phyloP scores from a whole-genome alignment of 2,797 vertebrate species.

The Hoplostethus atlanticus region DNA sequence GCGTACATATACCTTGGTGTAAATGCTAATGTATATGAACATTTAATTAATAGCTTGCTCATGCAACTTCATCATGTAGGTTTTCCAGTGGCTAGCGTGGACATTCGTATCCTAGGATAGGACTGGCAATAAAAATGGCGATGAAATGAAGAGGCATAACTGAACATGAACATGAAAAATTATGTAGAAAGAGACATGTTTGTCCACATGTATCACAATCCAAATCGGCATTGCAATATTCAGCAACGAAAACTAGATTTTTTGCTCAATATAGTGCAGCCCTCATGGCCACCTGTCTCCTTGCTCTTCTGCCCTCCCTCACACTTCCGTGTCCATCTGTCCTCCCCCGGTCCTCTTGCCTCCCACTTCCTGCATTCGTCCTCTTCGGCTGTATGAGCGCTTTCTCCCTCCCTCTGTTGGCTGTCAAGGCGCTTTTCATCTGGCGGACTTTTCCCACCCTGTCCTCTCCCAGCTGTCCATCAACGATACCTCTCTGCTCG shows the following conservation, averaged over 20 bases:
- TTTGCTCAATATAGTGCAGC: background rate
- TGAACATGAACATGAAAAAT: too few relatives aligned
- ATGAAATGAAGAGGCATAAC: too few relatives aligned
- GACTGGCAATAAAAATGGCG: too few relatives aligned
- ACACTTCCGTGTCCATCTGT: background rate
- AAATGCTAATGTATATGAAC: slow-evolving; percentile 26
- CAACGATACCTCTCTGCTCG: slow-evolving; percentile 62
- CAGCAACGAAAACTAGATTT: background rate
- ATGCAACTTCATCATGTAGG: background rate
- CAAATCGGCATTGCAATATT: too few relatives aligned
- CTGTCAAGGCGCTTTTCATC: slow-evolving; percentile 60
- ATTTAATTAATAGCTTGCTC: slow-evolving; percentile 26
- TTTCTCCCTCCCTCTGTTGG: slow-evolving; percentile 41
- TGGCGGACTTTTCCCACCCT: slow-evolving; percentile 44
- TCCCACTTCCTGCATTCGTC: slow-evolving; percentile 19
- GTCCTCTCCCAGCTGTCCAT: slow-evolving; percentile 67
- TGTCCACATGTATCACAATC: too few relatives aligned
- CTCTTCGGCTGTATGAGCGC: slow-evolving; percentile 25
- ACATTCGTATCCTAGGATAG: too few relatives aligned
- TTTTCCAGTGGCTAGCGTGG: too few relatives aligned
- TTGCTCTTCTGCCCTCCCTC: background rate
- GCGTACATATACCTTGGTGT: slow-evolving; percentile 11
- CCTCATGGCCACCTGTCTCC: background rate
- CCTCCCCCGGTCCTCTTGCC: slow-evolving; percentile 11
- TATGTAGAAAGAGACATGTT: too few relatives aligned